Conservation (phyloP, 2,888 invertebrate species). For the Ophion costatus region DNA sequence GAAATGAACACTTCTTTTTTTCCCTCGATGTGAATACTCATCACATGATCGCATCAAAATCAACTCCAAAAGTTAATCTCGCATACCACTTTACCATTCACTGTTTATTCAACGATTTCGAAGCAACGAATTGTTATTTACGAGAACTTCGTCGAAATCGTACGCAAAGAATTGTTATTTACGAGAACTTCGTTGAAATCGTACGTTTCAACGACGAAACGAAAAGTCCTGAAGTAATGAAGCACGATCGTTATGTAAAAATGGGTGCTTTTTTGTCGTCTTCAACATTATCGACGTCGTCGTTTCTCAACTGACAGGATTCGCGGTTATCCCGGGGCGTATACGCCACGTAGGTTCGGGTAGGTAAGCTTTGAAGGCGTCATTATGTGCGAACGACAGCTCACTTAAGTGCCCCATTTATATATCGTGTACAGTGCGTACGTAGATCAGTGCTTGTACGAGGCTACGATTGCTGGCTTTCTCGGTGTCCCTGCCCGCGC, state of each 20-base stretch:
- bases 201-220: neutral
- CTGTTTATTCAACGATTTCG: neutral
- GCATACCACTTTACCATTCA: neutral
- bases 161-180: neutral
- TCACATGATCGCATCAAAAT: too few relatives aligned
- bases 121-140: neutral
- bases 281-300: slow-evolving; percentile 2
- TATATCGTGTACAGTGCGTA: slow-evolving; percentile 62
- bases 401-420: slow-evolving; percentile 77
- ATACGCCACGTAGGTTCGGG: slow-evolving; percentile 62
- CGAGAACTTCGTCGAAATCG: neutral
- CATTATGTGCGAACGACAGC: slow-evolving; percentile 78
- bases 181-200: neutral
- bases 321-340: slow-evolving; percentile 48
- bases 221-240: neutral
- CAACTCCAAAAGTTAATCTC: too few relatives aligned
- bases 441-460: slow-evolving; percentile 2
- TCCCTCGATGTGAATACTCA: too few relatives aligned
- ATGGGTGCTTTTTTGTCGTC: neutral
- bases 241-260: neutral
- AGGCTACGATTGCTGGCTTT: slow-evolving; percentile 28
- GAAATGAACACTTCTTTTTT: too few relatives aligned
- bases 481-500: slow-evolving; percentile 16
- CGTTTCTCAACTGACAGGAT: slow-evolving; percentile 61
- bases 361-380: slow-evolving; percentile 76